Evolutionary conservation across 2,113 vertebrate species (phyloP), one percentile per base, ranked within the genome.

Genomic region (Ceyx melanurus): DNA sequence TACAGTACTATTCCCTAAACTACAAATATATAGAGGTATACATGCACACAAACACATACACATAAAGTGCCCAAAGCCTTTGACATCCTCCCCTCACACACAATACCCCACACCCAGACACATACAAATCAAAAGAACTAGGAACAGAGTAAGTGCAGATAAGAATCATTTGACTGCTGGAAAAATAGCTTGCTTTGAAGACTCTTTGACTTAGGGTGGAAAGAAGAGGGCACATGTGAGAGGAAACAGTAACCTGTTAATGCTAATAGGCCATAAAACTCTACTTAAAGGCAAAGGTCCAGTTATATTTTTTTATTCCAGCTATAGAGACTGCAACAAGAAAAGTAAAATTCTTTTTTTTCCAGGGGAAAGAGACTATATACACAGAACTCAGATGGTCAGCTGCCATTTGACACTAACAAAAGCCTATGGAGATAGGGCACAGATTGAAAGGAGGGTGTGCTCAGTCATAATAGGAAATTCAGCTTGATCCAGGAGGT

Each of bases 71-170:
- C 50, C 14, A 62, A 62, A 64, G 48, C 9, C 8, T 70, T 18
- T 81, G n/a, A 57, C 53, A 67, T 28, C 19, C 20, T 84, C 12
- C 25, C 8, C n/a, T 70, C 15, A 60, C 22, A 67, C 8, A 11
- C 13, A 57, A 66, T 10, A 37, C 17, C 3, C 2, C 2, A 3
- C 7, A 9, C 3, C 31, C 50, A 29, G 3, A 29, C 8, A 56
- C 45, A 62, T 13, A 76, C 7, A 71, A 37, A 37, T 25, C 5
- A 64, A 71, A 89, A 45, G 7, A 88, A 78, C 71, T 11, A 4
- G 26, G 31, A 62, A 25, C 31, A n/a, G 8, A 1, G 54, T 37
- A 73, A 86, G 7, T 12, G 16, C 25, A 58, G 22, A 66, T 37
- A 58, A 42, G 13, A 84, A 45, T 51, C 7, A 20, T 51, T 58